Conservation (phyloP, 2,888 invertebrate species). For the Ommatoiulus sabulosus region DNA sequence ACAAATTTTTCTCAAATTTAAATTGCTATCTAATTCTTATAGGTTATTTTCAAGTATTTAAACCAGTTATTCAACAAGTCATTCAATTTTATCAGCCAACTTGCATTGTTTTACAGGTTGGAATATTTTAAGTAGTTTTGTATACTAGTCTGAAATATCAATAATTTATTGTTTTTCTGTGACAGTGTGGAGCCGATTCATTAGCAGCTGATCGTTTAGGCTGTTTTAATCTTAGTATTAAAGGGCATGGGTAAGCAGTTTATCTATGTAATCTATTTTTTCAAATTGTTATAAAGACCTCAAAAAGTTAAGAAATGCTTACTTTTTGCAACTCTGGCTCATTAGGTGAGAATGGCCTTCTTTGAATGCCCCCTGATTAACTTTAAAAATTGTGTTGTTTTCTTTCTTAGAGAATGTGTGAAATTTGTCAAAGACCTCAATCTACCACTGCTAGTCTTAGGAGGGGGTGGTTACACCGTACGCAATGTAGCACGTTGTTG, state of each 20-base stretch:
- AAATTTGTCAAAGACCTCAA: slow-evolving; percentile 93
- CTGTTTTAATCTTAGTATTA: slow-evolving; percentile 94
- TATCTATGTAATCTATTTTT: too few relatives aligned
- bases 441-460: slow-evolving; percentile 91
- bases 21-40: slow-evolving; percentile 62
- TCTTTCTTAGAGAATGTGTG: slow-evolving; percentile 91
- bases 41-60: slow-evolving; percentile 92
- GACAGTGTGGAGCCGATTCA: slow-evolving; percentile 97
- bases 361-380: too few relatives aligned
- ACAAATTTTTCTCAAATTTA: neutral
- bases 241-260: slow-evolving; percentile 64
- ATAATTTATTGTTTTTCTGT: too few relatives aligned
- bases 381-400: too few relatives aligned
- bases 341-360: too few relatives aligned
- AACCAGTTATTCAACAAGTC: slow-evolving; percentile 89
- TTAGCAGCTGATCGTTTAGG: slow-evolving; percentile 94
- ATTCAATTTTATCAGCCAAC: slow-evolving; percentile 98
- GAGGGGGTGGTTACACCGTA: slow-evolving; percentile 88
- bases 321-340: neutral
- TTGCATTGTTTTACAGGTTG: slow-evolving; percentile 86
- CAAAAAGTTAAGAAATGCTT: neutral
- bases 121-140: too few relatives aligned
- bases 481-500: slow-evolving; percentile 98
- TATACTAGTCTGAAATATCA: too few relatives aligned
- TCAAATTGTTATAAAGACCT: slow-evolving; percentile 54